Percentiles rank a stretch among this genome's conserved stretches.
These are phyloP conservation scores for Maconellicoccus hirsutus DNA, from an alignment of 1,140 invertebrate species.

Conservation along the genomic window DNA sequence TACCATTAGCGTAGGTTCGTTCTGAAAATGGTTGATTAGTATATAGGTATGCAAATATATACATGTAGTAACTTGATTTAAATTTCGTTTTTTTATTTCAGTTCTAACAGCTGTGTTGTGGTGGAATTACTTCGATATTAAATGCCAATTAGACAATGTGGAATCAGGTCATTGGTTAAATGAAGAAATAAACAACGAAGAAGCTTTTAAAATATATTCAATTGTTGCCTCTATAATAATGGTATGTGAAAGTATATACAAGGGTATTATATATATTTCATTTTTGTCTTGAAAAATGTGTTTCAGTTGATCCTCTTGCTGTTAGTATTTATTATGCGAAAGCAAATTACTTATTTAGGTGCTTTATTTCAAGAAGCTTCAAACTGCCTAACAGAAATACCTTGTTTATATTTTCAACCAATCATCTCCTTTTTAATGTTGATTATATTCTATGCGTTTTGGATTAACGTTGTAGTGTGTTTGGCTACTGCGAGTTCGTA, in stretches of 20 bases:
- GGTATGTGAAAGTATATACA: too few relatives aligned
- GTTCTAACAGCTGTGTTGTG: constrained; percentile 67
- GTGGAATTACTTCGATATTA: constrained; percentile 76
- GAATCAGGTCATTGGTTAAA: constrained; percentile 47
- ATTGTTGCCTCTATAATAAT: constrained; percentile 80
- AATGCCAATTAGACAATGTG: constrained; percentile 51
- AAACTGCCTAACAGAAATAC: constrained; percentile 67
- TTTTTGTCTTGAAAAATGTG: too few relatives aligned
- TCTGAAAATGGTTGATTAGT: neutral
- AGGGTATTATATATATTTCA: too few relatives aligned
- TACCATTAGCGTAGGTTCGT: constrained; percentile 46
- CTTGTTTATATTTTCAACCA: constrained; percentile 76
- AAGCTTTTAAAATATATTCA: constrained; percentile 67
- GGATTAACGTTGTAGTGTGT: constrained; percentile 63
- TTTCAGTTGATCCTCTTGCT: constrained; percentile 66
- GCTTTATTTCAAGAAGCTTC: constrained; percentile 78
- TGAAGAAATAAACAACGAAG: constrained; percentile 74
- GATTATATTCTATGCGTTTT: constrained; percentile 67
- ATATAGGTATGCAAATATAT: neutral
- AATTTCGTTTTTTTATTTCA: constrained; percentile 31
- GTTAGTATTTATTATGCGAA: constrained; percentile 64
- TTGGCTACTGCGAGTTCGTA: constrained; percentile 57
- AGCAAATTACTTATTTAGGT: constrained; percentile 64
- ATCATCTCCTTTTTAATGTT: constrained; percentile 71
- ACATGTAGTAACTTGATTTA: constrained; percentile 2